These are phyloP conservation scores for Pseudochaenichthys georgianus DNA, from an alignment of 2,797 vertebrate genomes.

Conservation along the genomic window DNA sequence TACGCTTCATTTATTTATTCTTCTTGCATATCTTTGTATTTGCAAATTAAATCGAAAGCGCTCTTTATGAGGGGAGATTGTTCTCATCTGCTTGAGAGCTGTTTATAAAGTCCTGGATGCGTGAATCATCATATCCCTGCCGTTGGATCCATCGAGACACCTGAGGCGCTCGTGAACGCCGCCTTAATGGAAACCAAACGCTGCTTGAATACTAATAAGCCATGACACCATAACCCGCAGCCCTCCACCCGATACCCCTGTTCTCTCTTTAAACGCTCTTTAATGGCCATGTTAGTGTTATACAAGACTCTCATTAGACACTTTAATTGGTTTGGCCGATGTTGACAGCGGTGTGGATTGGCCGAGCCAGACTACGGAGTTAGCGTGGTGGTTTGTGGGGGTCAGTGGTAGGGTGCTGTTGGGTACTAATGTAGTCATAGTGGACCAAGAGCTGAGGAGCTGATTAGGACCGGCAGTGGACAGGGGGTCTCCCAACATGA, in stretches of 20 bases:
- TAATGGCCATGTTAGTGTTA: slow-evolving; percentile 82
- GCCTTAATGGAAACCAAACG: slow-evolving; percentile 81
- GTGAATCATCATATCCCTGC: slow-evolving; percentile 60
- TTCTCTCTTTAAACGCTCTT: slow-evolving; percentile 79
- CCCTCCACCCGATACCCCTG: slow-evolving; percentile 79
- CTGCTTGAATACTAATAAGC: slow-evolving; percentile 84
- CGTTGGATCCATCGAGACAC: slow-evolving; percentile 55
- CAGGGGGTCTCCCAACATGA: slow-evolving; percentile 67
- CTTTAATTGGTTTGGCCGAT: slow-evolving; percentile 78
- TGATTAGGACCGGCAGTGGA: slow-evolving; percentile 65
- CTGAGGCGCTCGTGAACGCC: slow-evolving; percentile 62
- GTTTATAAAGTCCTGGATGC: slow-evolving; percentile 66
- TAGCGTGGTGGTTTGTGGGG: slow-evolving; percentile 68
- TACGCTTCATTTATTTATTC: slow-evolving; percentile 69
- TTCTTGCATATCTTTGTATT: slow-evolving; percentile 63
- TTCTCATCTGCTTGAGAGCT: slow-evolving; percentile 71
- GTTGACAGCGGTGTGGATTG: slow-evolving; percentile 73
- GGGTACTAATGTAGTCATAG: slow-evolving; percentile 76
- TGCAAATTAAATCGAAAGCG: slow-evolving; percentile 65
- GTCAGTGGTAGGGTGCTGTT: slow-evolving; percentile 54
- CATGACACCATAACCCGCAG: slow-evolving; percentile 83
- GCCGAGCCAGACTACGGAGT: slow-evolving; percentile 48
- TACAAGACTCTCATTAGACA: slow-evolving; percentile 83
- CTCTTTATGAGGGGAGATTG: slow-evolving; percentile 66
- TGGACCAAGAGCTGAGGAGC: slow-evolving; percentile 50